These are phyloP conservation scores for Frankliniella fusca DNA, from an alignment of 2,888 invertebrate genomes.

Conservation along the genomic window DNA sequence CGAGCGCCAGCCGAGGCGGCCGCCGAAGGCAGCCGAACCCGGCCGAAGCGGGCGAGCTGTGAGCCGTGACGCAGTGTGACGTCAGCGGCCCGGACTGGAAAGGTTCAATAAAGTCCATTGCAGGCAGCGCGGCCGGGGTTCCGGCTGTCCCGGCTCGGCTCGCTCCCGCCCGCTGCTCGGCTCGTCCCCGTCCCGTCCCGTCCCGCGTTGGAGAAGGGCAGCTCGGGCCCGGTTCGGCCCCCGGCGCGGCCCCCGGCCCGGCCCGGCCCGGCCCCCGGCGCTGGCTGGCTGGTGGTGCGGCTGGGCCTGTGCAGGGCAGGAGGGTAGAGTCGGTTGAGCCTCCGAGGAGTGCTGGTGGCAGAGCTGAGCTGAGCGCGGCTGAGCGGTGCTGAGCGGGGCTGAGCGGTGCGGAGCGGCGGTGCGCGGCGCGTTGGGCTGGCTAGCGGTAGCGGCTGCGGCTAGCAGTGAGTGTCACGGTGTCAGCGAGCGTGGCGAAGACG, in stretches of 20 bases:
- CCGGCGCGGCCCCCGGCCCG: neutral
- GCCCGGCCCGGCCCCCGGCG: neutral
- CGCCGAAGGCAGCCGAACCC: constrained; percentile 35
- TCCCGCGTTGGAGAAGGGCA: neutral
- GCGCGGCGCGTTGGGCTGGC: neutral
- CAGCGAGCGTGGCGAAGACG: neutral
- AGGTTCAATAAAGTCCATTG: constrained; percentile 40
- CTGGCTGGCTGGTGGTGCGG: too few relatives aligned
- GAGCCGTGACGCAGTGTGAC: constrained; percentile 42
- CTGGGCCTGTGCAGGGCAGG: too few relatives aligned
- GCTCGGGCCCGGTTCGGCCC: neutral
- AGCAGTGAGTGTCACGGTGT: constrained; percentile 9
- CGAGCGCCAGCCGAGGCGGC: neutral
- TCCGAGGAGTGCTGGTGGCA: neutral
- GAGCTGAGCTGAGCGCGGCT: neutral
- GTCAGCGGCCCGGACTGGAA: constrained; percentile 38
- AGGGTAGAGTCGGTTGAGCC: neutral
- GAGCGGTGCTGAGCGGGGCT: neutral
- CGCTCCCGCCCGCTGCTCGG: neutral
- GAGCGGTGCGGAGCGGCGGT: neutral
- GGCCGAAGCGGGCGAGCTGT: constrained; percentile 36
- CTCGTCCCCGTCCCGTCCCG: neutral
- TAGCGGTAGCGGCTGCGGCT: neutral
- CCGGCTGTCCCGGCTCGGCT: constrained; percentile 32
- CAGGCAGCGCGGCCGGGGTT: constrained; percentile 33